Conservation (phyloP, 2,888 invertebrate species). For the Polia nebulosa region DNA sequence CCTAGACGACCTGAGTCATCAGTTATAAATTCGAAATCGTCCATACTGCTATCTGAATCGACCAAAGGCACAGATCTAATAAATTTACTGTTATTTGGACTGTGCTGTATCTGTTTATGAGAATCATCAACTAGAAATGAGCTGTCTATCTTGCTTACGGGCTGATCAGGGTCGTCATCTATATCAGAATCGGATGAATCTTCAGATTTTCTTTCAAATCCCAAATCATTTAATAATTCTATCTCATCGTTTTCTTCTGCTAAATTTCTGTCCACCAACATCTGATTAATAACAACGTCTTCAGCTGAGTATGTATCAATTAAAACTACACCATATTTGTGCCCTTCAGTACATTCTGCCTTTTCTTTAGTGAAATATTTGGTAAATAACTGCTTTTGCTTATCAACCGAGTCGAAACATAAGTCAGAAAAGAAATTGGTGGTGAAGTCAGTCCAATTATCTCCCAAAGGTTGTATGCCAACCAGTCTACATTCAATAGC, state of each 20-base stretch:
- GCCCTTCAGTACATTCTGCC: conserved; percentile 80
- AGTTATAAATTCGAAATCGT: conserved; percentile 45
- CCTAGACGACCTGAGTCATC: neutral
- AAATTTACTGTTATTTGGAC: conserved; percentile 63
- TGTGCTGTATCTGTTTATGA: conserved; percentile 1
- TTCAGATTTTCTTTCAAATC: conserved; percentile 55
- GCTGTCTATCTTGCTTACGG: conserved; percentile 10
- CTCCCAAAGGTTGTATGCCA: conserved; percentile 86
- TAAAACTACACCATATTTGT: conserved; percentile 88
- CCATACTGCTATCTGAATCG: conserved; percentile 72
- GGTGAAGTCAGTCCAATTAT: conserved; percentile 89
- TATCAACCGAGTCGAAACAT: conserved; percentile 79
- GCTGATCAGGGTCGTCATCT: conserved; percentile 17
- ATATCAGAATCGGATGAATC: conserved; percentile 50
- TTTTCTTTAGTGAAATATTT: conserved; percentile 83
- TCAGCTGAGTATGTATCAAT: conserved; percentile 84
- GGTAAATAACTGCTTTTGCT: conserved; percentile 83
- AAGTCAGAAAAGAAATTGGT: conserved; percentile 88
- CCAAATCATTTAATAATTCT: conserved; percentile 71
- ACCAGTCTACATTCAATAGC: conserved; percentile 92
- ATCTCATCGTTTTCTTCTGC: conserved; percentile 80
- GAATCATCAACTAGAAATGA: conserved; percentile 4
- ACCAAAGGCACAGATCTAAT: conserved; percentile 78
- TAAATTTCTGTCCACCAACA: conserved; percentile 88
- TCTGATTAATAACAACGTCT: conserved; percentile 86